phyloP scores from a whole-genome alignment of 2,888 invertebrate genomes.

The Drosophila niveifrons region DNA sequence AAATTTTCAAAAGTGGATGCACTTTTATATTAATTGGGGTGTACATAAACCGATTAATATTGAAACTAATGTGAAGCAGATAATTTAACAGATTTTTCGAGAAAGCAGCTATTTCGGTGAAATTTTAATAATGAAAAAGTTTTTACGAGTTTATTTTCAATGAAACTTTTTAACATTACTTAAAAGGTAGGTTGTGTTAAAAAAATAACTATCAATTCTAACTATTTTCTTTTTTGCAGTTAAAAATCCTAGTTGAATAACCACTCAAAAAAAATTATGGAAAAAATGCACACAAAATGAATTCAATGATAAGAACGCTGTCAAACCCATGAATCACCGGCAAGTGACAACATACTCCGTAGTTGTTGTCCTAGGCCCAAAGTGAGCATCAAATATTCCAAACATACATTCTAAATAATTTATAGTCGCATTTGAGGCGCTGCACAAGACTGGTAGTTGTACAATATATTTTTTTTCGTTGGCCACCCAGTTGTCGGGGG shows the following conservation, averaged over 20 bases:
- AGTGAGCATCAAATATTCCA: constrained; percentile 62
- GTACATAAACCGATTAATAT: no score
- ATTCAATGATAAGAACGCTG: constrained; percentile 10
- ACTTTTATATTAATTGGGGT: no score
- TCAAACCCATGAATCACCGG: constrained; percentile 52
- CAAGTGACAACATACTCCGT: constrained; percentile 28
- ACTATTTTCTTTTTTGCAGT: background rate
- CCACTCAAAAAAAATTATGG: background rate
- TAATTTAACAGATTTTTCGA: no score
- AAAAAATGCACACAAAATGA: background rate
- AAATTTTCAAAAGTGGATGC: no score
- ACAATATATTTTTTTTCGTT: constrained; percentile 25
- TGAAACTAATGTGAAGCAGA: no score
- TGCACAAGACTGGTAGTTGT: constrained; percentile 62
- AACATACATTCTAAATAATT: constrained; percentile 64
- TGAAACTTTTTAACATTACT: no score
- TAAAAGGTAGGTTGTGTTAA: no score
- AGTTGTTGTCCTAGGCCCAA: constrained; percentile 35
- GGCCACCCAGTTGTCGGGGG: constrained; percentile 61
- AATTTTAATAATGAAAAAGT: no score
- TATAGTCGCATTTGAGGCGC: constrained; percentile 71
- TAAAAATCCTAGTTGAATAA: background rate
- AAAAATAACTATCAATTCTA: no score
- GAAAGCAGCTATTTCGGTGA: no score
- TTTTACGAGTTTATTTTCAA: no score